Evolutionary conservation across 2,113 vertebrate species (phyloP).

Genomic region (Mungos mungo): DNA sequence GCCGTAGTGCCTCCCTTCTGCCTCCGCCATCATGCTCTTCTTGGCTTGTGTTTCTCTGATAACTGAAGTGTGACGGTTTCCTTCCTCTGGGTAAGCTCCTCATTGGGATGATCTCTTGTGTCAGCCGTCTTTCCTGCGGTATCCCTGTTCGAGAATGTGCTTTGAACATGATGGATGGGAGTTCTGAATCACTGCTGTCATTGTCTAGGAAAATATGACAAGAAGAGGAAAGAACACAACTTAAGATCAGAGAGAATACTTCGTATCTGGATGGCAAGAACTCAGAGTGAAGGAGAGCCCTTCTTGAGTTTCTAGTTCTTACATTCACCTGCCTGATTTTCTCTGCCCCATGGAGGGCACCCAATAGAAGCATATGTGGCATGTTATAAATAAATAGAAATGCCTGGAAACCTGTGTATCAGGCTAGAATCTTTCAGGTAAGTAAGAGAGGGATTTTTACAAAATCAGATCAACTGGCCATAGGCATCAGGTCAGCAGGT

Average conservation of each 20-base stretch:
- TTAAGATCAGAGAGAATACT: neutral
- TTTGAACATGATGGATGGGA: neutral
- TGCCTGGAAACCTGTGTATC: neutral
- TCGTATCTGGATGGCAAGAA: neutral
- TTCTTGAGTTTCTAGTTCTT: neutral
- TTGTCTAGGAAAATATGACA: slow-evolving; percentile 74
- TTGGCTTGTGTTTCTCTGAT: neutral
- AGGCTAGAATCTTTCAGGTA: neutral
- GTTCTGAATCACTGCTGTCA: slow-evolving; percentile 8
- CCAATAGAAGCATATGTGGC: neutral
- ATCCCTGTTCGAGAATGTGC: neutral
- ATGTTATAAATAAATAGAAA: neutral
- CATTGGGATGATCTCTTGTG: slow-evolving; percentile 74
- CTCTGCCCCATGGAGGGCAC: neutral
- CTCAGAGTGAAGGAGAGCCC: neutral
- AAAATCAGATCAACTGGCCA: neutral
- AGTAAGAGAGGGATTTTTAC: neutral
- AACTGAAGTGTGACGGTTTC: neutral
- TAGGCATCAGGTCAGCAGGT: neutral
- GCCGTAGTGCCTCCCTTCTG: neutral
- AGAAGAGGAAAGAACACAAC: neutral
- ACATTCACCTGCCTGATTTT: neutral
- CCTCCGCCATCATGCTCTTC: neutral
- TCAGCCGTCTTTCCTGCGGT: accelerated
- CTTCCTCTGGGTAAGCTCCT: neutral